Base-by-base conservation (phyloP, 2,888 invertebrate genomes). In the Epirrhoe alternata region DNA sequence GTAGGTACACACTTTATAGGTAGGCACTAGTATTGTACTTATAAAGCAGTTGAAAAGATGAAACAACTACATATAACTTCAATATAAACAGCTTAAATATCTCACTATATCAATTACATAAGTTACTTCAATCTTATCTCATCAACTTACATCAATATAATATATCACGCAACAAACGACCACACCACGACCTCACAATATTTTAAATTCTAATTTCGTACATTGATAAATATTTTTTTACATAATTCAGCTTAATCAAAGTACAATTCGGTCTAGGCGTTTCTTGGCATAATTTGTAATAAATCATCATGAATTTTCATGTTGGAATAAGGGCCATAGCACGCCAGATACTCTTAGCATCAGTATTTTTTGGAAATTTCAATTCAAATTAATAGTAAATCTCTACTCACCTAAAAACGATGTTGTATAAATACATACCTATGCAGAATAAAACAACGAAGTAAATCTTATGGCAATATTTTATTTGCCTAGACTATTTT, bases 401-500 rank as follows among this genome's bases (percentile, higher is more conserved):
- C 45, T 47, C 14, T 14, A 47, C 16, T 47, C 24, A 24, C 24
- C 14, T 47, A 47, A 14, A 47, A 14, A 47, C 47, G 14, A 16
- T 7, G 6, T 42, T 8, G 42, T 7, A 24, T 24, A 24, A 3
- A 3, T 24, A 24, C 24, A n/a, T n/a, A n/a, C n/a, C n/a, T 42
- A 16, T 0, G 35, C 35, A 35, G 45, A 45, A 14, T 4, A n/a
- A 45, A n/a, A n/a, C 8, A 55, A 24, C 10, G 42, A 55, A 24
- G 35, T 31, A 17, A 8, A 54, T 38, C 17, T 12, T 42, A 55
- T 42, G 24, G 42, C 55, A 55, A n/a, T 24, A 24, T 42, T 30
- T 14, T n/a, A 12, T 24, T 12, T 24, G 0, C 1, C 55, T 50
- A 50, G 12, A 50, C 7, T 35, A 35, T 35, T 53, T 7, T 35